Evolutionary conservation across 1,140 invertebrate species (phyloP).

Genomic region (Trichomalopsis sarcophagae): DNA sequence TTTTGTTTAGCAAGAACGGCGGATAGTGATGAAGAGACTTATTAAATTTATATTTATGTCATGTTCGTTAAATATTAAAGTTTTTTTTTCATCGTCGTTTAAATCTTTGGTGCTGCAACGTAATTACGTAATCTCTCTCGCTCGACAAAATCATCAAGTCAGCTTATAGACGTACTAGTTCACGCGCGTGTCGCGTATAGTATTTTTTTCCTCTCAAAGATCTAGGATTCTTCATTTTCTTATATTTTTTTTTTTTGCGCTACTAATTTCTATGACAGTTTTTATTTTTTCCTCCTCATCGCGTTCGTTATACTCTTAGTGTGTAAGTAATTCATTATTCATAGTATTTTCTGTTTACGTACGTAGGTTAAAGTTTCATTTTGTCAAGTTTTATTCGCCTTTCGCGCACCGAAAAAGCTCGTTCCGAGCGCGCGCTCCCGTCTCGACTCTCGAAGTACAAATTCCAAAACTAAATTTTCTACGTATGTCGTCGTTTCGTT

Average conservation of each 20-base stretch:
- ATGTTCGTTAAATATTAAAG: conserved; percentile 28
- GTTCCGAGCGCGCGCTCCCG: no score
- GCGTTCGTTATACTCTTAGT: conserved; percentile 28
- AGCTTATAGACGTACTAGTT: background rate
- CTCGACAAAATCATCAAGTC: conserved; percentile 4
- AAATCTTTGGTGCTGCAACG: conserved; percentile 47
- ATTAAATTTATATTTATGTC: conserved; percentile 36
- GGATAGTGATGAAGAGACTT: conserved; percentile 45
- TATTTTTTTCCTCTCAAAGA: conserved; percentile 19
- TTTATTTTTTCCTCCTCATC: conserved; percentile 15
- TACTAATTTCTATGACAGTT: conserved; percentile 45
- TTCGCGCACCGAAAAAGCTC: background rate
- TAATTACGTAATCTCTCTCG: conserved; percentile 9
- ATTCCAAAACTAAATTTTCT: background rate
- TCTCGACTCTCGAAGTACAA: background rate
- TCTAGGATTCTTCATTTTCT: conserved; percentile 16
- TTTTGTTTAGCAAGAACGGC: conserved; percentile 42
- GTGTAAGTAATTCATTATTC: conserved; percentile 29
- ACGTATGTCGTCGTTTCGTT: background rate
- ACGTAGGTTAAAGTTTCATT: conserved; percentile 36
- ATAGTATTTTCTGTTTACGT: conserved; percentile 36
- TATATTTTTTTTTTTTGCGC: background rate
- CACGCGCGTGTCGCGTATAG: background rate
- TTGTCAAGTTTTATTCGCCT: background rate
- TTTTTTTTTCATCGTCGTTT: conserved; percentile 9